These are phyloP conservation scores for Microplitis mediator DNA, from an alignment of 1,140 invertebrate species.

Conservation along the genomic window DNA sequence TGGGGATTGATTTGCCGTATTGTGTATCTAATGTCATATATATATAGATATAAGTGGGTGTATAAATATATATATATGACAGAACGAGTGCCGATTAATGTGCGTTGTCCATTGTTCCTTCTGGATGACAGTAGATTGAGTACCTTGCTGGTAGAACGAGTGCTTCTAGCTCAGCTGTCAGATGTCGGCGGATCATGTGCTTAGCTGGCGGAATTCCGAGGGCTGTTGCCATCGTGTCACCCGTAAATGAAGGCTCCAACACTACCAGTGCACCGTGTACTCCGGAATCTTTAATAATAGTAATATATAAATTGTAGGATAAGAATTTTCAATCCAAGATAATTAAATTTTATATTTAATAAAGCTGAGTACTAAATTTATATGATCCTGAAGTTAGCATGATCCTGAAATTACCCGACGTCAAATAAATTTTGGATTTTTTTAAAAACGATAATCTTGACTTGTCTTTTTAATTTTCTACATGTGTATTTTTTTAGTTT, in stretches of 20 bases:
- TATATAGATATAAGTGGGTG: too few relatives aligned
- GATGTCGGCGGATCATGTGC: constrained; percentile 89
- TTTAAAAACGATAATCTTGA: too few relatives aligned
- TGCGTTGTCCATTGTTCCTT: constrained; percentile 56
- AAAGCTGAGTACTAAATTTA: too few relatives aligned
- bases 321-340: too few relatives aligned
- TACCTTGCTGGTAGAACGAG: constrained; percentile 91
- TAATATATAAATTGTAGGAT: constrained; percentile 18
- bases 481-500: too few relatives aligned
- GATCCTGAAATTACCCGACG: too few relatives aligned
- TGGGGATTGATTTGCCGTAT: constrained; percentile 1
- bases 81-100: constrained; percentile 47
- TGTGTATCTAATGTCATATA: constrained; percentile 6
- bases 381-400: too few relatives aligned
- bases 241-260: constrained; percentile 89
- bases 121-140: constrained; percentile 61
- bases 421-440: too few relatives aligned
- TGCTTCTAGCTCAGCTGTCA: constrained; percentile 87
- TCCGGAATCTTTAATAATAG: constrained; percentile 77
- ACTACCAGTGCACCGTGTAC: constrained; percentile 92
- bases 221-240: constrained; percentile 92
- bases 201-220: constrained; percentile 91
- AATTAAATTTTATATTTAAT: too few relatives aligned
- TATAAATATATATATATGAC: neutral
- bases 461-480: too few relatives aligned